Evolutionary conservation across 2,113 vertebrate species (phyloP).

Genomic region (Paralichthys olivaceus): DNA sequence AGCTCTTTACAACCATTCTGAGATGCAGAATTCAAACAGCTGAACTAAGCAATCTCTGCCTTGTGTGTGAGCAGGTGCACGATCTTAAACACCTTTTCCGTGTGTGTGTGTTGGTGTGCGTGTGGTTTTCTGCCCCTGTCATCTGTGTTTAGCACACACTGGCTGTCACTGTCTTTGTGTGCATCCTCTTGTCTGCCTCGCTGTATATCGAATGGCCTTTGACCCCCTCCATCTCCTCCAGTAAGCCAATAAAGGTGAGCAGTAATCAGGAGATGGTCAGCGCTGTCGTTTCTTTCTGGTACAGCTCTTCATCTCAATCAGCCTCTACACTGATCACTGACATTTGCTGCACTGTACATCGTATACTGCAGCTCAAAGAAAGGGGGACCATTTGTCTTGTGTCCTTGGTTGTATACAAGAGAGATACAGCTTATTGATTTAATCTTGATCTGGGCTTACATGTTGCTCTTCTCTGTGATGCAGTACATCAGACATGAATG

Average conservation of each 20-base stretch:
- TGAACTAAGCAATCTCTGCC: conserved; percentile 11
- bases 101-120: not conserved
- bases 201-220: conserved; percentile 59
- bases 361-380: not conserved
- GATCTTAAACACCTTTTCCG: conserved; percentile 5
- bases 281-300: conserved; percentile 54
- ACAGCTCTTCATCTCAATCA: conserved; percentile 65
- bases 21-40: conserved; percentile 12
- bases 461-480: too few relatives aligned
- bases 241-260: conserved; percentile 76
- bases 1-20: conserved; percentile 12
- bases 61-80: conserved; percentile 13
- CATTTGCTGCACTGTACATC: conserved; percentile 20
- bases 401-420: conserved; percentile 40
- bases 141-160: conserved; percentile 14
- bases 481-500: too few relatives aligned
- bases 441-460: too few relatives aligned
- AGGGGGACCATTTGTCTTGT: conserved; percentile 50
- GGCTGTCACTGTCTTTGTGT: conserved; percentile 9
- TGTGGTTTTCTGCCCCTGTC: not conserved
- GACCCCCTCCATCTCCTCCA: conserved; percentile 59
- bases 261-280: conserved; percentile 78
- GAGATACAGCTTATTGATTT: not conserved
- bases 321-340: conserved; percentile 43
- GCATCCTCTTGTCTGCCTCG: conserved; percentile 9